Conservation (phyloP, 2,113 vertebrate genomes). For the Monarcha castaneiventris region DNA sequence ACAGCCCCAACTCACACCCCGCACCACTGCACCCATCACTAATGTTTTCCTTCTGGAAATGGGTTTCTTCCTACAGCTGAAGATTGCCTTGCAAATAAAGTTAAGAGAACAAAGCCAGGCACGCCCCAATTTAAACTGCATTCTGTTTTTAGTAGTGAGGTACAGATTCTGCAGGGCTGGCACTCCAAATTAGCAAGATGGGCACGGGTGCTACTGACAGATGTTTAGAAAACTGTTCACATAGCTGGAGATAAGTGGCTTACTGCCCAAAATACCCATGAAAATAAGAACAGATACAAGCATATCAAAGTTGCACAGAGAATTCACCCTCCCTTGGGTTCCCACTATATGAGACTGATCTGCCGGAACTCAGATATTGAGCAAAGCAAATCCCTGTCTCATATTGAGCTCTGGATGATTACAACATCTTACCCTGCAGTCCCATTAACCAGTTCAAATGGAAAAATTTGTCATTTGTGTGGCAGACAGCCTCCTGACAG, state of each 20-base stretch:
- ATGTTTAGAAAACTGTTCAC: constrained; percentile 47
- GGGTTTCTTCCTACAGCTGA: neutral
- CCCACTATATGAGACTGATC: neutral
- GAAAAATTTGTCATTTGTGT: neutral
- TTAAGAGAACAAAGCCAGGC: neutral
- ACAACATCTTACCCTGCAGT: neutral
- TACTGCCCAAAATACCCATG: neutral
- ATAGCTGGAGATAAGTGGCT: constrained; percentile 27
- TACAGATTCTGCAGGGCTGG: neutral
- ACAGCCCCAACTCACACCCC: neutral
- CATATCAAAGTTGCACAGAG: neutral
- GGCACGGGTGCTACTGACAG: constrained; percentile 13
- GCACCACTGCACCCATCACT: neutral
- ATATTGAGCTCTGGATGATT: neutral
- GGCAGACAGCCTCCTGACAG: neutral
- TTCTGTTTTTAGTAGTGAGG: neutral
- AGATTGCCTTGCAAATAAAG: neutral
- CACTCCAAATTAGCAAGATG: constrained; percentile 27
- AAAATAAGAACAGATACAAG: constrained; percentile 1
- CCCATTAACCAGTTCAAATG: neutral
- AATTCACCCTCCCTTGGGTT: neutral
- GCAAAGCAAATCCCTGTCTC: neutral
- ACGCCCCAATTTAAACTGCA: neutral
- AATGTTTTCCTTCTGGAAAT: constrained; percentile 31
- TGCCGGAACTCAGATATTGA: neutral